Evolutionary conservation across 2,797 vertebrate species (phyloP), one percentile per base, ranked within the genome.

Genomic region (Ptychadena robeensis): DNA sequence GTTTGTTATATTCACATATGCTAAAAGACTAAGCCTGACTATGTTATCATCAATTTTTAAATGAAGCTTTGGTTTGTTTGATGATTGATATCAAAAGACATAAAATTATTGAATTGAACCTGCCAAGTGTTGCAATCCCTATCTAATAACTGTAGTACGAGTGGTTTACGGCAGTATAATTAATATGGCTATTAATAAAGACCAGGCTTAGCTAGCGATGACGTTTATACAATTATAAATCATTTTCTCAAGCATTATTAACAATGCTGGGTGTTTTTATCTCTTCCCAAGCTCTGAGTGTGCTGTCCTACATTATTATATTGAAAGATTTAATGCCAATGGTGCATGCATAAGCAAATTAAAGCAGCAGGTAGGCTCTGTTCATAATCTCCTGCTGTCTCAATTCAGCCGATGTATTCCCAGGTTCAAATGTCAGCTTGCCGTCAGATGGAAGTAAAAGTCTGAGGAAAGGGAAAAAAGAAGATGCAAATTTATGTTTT

Each of bases 101-200:
- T 88, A 82, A 10, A 88, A 90, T 89, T 90, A 90, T 88, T 87
- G 90, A 90, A 89, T 92, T 88, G 90, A 90, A 87, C 85, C 90
- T 88, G 87, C 88, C 85, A 87, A 90, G 88, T 89, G 82, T 87
- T 88, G 77, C 86, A 65, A 82, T 4, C 77, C 87, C 90, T 90
- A 89, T 92, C 91, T 88, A 91, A 91, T 89, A 88, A 89, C 81
- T 88, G 86, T 89, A 90, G 88, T 89, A 90, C 88, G 89, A 86
- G 86, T 88, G 85, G 90, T 93, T 93, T 92, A 93, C 87, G 88
- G 89, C 91, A 91, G 90, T 87, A 89, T 91, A 90, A 91, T 91
- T 93, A 92, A 93, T 92, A 92, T 90, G 91, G 88, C 89, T 89
- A 90, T 94, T 94, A 93, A 92, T 92, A 93, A 89, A 88, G 91